Base-by-base conservation (phyloP, 2,888 invertebrate genomes). In the Crepidodera aurea region DNA sequence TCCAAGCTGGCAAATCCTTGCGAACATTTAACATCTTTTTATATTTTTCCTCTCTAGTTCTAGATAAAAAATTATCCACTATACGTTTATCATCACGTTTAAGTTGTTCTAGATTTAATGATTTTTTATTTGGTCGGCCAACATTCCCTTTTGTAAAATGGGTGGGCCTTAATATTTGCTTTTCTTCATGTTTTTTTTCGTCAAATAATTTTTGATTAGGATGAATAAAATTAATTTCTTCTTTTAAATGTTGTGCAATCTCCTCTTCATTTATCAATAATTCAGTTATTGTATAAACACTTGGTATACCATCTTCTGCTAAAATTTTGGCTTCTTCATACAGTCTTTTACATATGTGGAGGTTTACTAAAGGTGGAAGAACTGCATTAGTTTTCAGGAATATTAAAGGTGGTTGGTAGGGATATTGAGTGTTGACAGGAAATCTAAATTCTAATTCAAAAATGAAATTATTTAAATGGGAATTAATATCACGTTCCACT, bases 371-470 rank as follows among this genome's bases (percentile, higher is more conserved):
- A 44, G 86, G 84, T 1, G 92, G 90, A 67, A 90, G 83, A 55
- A 87, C 82, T 62, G 85, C 85, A 66, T 84, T 84, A 0, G 88
- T 84, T 81, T 87, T 89, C 37, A 91, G 81, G 73, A 89, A 91
- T 65, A 92, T 83, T 62, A 88, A 81, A 0, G 92, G 92, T 0
- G 90, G 84, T 79, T 92, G 90, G 73, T 85, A 88, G 0, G 93
- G 93, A 79, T 93, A 93, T 50, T 84, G 84, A 54, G 87, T 87
- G 73, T 86, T 85, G 68, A 85, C 83, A 0, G 89, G 87, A 81
- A 93, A 92, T 69, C 92, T 83, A 70, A 93, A 84, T 83, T 93
- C 93, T 71, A 93, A 81, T 75, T 88, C 84, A 81, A 91, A 85
- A 60, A 73, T 62, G 82, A 77, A 77, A 82, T 85, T 65, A 69